A percentile compares a stretch with the other conserved stretches of the same genome.
phyloP scores from a whole-genome alignment of 2,113 vertebrate species.

The Grus americana region DNA sequence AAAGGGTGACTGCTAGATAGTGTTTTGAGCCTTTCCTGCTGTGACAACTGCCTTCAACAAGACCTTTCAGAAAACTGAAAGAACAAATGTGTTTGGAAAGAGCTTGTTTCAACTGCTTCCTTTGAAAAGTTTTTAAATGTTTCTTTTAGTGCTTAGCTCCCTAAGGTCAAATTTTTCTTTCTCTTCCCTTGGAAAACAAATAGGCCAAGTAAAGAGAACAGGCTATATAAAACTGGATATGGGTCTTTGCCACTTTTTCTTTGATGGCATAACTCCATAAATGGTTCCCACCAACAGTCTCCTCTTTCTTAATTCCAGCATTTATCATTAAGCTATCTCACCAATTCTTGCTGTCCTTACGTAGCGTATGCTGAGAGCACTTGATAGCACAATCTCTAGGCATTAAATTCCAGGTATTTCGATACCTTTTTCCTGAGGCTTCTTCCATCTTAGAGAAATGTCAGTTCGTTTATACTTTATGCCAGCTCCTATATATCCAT shows the following conservation, averaged over 20 bases:
- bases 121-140: neutral
- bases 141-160: neutral
- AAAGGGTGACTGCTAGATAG: neutral
- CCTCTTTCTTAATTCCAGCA: neutral
- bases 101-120: neutral
- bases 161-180: neutral
- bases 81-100: neutral
- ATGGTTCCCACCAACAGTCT: neutral
- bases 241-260: neutral
- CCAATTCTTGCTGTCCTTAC: neutral
- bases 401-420: neutral
- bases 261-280: neutral
- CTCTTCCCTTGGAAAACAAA: neutral
- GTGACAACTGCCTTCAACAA: neutral
- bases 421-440: neutral
- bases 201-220: neutral
- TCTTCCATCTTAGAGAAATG: neutral
- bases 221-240: neutral
- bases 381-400: neutral
- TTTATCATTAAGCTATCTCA: neutral
- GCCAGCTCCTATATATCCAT: neutral
- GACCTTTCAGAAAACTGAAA: neutral
- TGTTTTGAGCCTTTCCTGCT: neutral
- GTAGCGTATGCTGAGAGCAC: neutral
- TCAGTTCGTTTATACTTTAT: neutral